phyloP scores from a whole-genome alignment of 2,113 vertebrate genomes.

The Microcebus tavaratra region DNA sequence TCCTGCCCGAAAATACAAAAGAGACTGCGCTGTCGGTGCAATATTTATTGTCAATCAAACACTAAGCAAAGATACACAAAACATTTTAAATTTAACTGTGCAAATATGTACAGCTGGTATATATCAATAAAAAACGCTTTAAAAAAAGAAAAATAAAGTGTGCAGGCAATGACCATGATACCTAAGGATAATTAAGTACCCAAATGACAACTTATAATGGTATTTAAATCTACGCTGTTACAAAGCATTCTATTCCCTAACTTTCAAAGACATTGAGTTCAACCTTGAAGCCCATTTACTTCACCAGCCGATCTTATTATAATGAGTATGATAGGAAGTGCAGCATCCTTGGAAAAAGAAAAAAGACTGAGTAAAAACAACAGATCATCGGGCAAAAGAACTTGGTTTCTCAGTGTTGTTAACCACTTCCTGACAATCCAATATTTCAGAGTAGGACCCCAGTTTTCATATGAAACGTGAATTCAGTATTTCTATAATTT shows the following conservation, averaged over 20 bases:
- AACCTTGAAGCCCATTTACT: background rate
- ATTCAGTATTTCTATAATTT: background rate
- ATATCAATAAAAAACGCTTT: background rate
- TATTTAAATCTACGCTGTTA: constrained; percentile 51
- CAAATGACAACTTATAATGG: constrained; percentile 55
- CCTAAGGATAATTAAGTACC: constrained; percentile 46
- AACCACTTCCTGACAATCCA: background rate
- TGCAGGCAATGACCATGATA: constrained; percentile 45
- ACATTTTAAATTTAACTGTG: constrained; percentile 59
- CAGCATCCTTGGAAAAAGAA: background rate
- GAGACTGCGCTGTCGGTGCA: constrained; percentile 71
- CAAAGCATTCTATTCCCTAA: background rate
- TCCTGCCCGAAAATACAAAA: constrained; percentile 79
- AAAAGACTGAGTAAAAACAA: background rate
- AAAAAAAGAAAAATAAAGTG: constrained; percentile 40
- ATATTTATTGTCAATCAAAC: constrained; percentile 76
- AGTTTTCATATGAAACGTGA: background rate
- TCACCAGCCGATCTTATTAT: background rate
- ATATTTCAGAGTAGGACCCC: background rate
- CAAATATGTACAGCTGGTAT: background rate
- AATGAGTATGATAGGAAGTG: background rate
- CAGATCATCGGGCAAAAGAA: background rate
- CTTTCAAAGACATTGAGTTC: background rate
- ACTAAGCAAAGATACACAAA: constrained; percentile 61
- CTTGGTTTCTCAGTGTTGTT: background rate